Evolutionary conservation across 1,140 invertebrate genomes (phyloP), one percentile per base, ranked within the genome.

Genomic region (Pseudobourletiella spinata): DNA sequence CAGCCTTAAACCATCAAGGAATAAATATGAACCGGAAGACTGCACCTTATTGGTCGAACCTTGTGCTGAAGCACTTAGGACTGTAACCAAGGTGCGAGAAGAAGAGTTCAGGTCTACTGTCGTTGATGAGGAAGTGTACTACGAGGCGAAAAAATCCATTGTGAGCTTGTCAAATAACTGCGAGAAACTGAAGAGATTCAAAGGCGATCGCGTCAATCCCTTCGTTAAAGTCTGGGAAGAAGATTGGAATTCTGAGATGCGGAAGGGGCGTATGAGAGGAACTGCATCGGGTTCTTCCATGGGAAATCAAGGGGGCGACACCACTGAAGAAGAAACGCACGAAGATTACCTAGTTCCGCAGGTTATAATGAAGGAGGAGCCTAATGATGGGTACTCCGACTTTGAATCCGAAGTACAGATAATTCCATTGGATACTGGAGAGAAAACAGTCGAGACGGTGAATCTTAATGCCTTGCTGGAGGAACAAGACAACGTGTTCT

Each of bases 71-170:
- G 20, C 42, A 3, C 32, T 57, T 30, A 18, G 39, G 28, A 55
- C 28, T 16, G 30, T 60, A 18, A 6, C 16, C 11, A 48, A 16
- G 15, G 42, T 67, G 8, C 56, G 57, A 2, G 14, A 15, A 6
- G 26, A 46, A 16, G 18, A 22, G 20, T 67, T 64, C 55, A 44
- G 61, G 43, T 43, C 57, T 22, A 61, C 61, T 25, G 58, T 32
- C 39, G 54, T 54, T 4, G 20, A 64, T 25, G 8, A 15, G 14
- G 2, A 52, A 11, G 24, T 51, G 30, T 1, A 55, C 54, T 32
- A 15, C 16, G 42, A 29, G n/a, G 42, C 29, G 35, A 54, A 25
- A 11, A 24, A 56, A 44, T 26, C 48, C 16, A 11, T 24, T 4
- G 26, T 18, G 2, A 14, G 32, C n/a, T 16, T 59, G 8, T 3